Evolutionary conservation across 2,797 vertebrate genomes (phyloP).

Genomic region (Helostoma temminkii): DNA sequence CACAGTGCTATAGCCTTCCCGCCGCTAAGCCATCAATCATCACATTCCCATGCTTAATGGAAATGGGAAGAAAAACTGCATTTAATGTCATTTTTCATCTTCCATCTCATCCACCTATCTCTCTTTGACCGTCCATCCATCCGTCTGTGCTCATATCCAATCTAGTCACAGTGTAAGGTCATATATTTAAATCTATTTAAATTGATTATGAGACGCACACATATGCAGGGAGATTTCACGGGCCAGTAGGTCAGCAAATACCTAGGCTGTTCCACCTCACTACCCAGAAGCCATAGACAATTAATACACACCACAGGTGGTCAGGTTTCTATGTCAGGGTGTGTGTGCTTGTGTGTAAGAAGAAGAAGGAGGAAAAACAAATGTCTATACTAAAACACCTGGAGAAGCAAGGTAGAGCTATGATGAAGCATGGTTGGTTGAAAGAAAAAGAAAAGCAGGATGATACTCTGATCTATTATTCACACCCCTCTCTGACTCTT

Average conservation of each 20-base stretch:
- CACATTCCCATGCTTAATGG: slow-evolving; percentile 65
- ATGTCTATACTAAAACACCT: background rate
- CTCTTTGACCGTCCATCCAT: slow-evolving; percentile 7
- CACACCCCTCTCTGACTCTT: no score
- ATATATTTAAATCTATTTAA: slow-evolving; percentile 77
- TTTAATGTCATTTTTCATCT: slow-evolving; percentile 68
- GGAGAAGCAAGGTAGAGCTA: slow-evolving; percentile 4
- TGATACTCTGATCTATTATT: no score
- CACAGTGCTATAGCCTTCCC: slow-evolving; percentile 50
- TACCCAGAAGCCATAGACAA: slow-evolving; percentile 45
- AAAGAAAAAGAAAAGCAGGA: slow-evolving; percentile 25
- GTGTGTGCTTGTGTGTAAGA: slow-evolving; percentile 3
- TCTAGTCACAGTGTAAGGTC: slow-evolving; percentile 48
- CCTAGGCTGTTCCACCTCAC: slow-evolving; percentile 69
- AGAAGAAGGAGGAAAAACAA: background rate
- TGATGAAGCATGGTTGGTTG: slow-evolving; percentile 9
- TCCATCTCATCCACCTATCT: slow-evolving; percentile 37
- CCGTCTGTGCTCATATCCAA: slow-evolving; percentile 32
- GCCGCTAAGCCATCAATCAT: slow-evolving; percentile 70
- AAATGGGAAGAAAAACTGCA: slow-evolving; percentile 61
- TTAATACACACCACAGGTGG: slow-evolving; percentile 71
- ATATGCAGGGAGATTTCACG: slow-evolving; percentile 66
- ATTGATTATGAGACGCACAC: slow-evolving; percentile 70
- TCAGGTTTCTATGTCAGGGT: slow-evolving; percentile 18
- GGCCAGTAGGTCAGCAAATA: slow-evolving; percentile 69